Conservation (phyloP, 2,888 invertebrate genomes). For the Magallana nippona region DNA sequence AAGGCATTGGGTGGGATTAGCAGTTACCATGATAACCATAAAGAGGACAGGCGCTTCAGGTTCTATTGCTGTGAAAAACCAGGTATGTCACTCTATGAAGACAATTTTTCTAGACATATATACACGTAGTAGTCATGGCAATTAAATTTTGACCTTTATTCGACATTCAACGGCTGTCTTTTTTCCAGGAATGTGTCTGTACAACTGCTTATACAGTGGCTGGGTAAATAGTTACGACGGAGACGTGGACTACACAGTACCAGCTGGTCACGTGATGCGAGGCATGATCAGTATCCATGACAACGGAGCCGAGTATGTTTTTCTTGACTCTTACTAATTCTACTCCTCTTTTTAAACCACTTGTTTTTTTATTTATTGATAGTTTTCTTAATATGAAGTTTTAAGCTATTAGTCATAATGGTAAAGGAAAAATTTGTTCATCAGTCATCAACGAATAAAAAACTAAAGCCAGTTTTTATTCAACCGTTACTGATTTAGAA, state of each 20-base stretch:
- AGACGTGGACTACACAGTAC: conserved; percentile 43
- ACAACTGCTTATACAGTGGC: conserved; percentile 45
- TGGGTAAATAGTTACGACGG: conserved; percentile 49
- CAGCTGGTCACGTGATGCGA: conserved; percentile 42
- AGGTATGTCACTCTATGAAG: conserved; percentile 41
- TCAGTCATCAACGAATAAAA: no score
- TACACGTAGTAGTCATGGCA: neutral
- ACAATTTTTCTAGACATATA: conserved; percentile 8
- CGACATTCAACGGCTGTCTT: neutral
- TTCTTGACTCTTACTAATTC: neutral
- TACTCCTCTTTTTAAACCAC: neutral
- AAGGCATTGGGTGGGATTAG: conserved; percentile 52
- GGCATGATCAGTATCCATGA: conserved; percentile 49
- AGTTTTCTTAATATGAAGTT: no score
- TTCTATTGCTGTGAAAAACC: conserved; percentile 54
- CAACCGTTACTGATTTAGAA: no score
- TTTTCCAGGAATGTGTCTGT: conserved; percentile 8
- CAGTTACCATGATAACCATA: conserved; percentile 56
- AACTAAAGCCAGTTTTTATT: no score
- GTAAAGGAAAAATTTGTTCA: no score
- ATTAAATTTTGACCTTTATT: neutral
- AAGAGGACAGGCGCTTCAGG: conserved; percentile 57
- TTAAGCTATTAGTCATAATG: no score
- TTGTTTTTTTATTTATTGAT: no score
- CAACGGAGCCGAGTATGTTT: conserved; percentile 51